Evolutionary conservation across 1,140 invertebrate species (phyloP), one percentile per base, ranked within the genome.

Genomic region (Lepidotrigona ventralis): DNA sequence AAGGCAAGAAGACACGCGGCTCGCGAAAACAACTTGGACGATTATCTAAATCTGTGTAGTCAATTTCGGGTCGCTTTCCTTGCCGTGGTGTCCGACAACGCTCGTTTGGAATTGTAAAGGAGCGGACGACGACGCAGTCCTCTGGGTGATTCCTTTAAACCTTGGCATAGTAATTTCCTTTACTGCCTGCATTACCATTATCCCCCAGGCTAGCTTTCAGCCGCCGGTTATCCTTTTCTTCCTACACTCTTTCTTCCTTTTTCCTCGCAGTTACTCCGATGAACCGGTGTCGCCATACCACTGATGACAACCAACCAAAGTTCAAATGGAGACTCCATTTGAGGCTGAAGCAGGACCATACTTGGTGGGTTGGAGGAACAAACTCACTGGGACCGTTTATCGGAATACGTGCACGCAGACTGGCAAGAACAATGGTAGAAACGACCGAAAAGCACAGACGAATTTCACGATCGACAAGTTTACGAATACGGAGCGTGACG

Each of bases 381-480:
- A 93, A 73, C 86, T 94, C 46, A 96, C 95, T 46, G 94, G 94
- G 88, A 53, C 92, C 21, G 93, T 95, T 81, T 96, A 96, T 90
- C 95, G 95, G 88, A 95, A 96, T 91, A 95, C 95, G 11, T 95
- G 93, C 87, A 95, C 95, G 4, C 96, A 96, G 91, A 96, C 96
- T 9, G 63, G 29, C 0, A 23, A 19, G 12, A 12, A 15, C 1
- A 19, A 6, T 1, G 29, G 11, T 4, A 64, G 15, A 9, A 84
- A 11, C 15, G 76, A 77, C 17, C 77, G 69, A 68, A 79, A 68
- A 91, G 94, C 72, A 58, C 86, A 88, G 66, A 91, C 84, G 3
- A 77, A 66, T 2, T 53, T 29, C 63, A 39, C 68, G 8, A 56
- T 68, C 71, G 78, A 90, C 63, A 71, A 83, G 60, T 33, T 66